A percentile compares a stretch with the other conserved stretches of the same genome.
These are phyloP conservation scores for Hycleus phaleratus DNA, from an alignment of 1,140 invertebrate genomes.

Conservation along the genomic window DNA sequence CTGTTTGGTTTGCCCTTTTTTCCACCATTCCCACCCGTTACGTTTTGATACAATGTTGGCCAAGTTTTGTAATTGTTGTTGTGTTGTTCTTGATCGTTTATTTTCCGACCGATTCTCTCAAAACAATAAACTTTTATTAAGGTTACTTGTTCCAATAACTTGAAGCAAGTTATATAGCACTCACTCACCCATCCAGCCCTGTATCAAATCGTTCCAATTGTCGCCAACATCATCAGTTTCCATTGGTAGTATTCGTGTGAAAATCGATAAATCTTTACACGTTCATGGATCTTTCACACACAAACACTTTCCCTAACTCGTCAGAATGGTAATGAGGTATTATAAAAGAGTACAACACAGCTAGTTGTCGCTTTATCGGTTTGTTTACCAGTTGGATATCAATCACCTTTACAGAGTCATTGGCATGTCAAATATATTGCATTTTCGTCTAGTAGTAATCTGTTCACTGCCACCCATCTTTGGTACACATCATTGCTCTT, in stretches of 20 bases:
- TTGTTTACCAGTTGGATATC: too few relatives aligned
- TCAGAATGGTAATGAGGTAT: conserved; percentile 7
- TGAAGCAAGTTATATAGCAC: conserved; percentile 2
- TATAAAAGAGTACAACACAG: background rate
- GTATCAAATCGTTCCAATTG: background rate
- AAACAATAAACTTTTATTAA: conserved; percentile 16
- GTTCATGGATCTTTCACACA: background rate
- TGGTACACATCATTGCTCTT: conserved; percentile 11
- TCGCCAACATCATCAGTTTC: conserved; percentile 8
- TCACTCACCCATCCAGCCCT: too few relatives aligned
- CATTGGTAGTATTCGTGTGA: conserved; percentile 1
- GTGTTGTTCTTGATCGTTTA: too few relatives aligned
- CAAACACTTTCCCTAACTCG: conserved; percentile 1
- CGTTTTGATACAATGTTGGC: too few relatives aligned
- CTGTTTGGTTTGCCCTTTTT: too few relatives aligned
- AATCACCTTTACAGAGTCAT: too few relatives aligned
- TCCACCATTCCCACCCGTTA: too few relatives aligned
- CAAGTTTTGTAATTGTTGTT: too few relatives aligned
- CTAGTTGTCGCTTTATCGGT: too few relatives aligned
- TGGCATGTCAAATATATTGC: too few relatives aligned
- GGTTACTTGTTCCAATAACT: conserved; percentile 11
- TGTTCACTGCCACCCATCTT: too few relatives aligned
- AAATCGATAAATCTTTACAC: conserved; percentile 4
- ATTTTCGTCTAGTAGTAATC: too few relatives aligned
- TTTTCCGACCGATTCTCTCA: background rate